Evolutionary conservation across 2,113 vertebrate genomes (phyloP), one percentile per base, ranked within the genome.

Genomic region (Reinhardtius hippoglossoides): DNA sequence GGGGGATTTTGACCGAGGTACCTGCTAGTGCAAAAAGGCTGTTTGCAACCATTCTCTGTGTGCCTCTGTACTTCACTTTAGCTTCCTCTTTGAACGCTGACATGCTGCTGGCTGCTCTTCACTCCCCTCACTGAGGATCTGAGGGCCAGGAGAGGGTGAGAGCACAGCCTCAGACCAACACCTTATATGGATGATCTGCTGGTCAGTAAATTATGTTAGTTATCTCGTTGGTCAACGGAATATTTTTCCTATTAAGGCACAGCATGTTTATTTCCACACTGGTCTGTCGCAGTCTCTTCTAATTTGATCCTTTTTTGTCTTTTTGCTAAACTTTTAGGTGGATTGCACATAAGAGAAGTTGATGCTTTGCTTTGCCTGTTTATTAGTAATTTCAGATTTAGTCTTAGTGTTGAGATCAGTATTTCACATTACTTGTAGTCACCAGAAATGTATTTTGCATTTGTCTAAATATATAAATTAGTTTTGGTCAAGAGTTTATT

Each of bases 11-110:
- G 79, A 83, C 81, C 31, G 5, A 62, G 55, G 37, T 71, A 86
- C 72, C 84, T 77, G 72, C 71, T 66, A 21, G 60, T 40, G 72
- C n/a, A 78, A 82, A 87, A 83, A 80, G 62, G 40, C 71, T 1
- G 54, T 79, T 78, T 81, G 64, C 68, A 46, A 54, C 63, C 12
- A 2, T 63, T 72, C 71, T 55, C 46, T 70, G 13, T 21, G 13
- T 46, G 21, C 52, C 42, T 65, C 50, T 52, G 21, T 57, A 46
- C 59, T 67, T 86, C 27, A 57, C 73, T 78, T 74, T 44, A 72
- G 44, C 66, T 7, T 31, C 31, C 31, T 59, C 63, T 80, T 76
- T 62, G 56, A 84, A 78, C 50, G 52, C 56, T 71, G 69, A 76
- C 73, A 44, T 60, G 74, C 67, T 50, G 46, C 57, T 68, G 61